Evolutionary conservation across 2,113 vertebrate genomes (phyloP).

Genomic region (Nicator chloris): DNA sequence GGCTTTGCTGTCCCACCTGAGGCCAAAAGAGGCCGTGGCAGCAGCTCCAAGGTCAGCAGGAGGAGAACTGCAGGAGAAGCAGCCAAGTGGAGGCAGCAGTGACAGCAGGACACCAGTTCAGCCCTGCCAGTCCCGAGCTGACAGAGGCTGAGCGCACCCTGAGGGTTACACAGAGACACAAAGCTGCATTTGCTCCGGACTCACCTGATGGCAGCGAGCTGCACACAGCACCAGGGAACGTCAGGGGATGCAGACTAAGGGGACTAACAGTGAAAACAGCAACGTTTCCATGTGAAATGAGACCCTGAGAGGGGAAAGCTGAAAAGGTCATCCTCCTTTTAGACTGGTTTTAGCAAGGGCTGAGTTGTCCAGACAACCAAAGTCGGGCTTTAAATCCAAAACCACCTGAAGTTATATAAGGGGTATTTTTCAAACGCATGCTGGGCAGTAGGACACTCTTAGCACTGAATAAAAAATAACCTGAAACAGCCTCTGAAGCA

Average conservation of each 20-base stretch:
- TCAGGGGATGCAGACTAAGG: not conserved
- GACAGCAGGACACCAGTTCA: not conserved
- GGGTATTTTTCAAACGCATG: not conserved
- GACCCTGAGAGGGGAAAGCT: not conserved
- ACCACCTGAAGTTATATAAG: not conserved
- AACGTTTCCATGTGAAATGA: not conserved
- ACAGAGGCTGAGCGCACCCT: not conserved
- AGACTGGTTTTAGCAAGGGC: not conserved
- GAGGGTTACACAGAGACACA: not conserved
- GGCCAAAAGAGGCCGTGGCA: not conserved
- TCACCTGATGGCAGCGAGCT: not conserved
- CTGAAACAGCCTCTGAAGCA: not conserved
- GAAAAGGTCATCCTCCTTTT: not conserved
- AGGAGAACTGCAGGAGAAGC: not conserved
- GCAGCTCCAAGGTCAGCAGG: not conserved
- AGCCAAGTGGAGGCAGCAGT: not conserved
- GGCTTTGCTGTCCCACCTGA: not conserved
- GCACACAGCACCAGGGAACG: not conserved
- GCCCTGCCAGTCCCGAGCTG: not conserved
- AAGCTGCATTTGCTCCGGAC: rapidly evolving
- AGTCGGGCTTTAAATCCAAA: not conserved
- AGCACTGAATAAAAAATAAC: not conserved
- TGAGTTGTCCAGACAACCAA: not conserved
- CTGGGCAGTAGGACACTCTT: not conserved
- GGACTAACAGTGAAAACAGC: not conserved